Percentiles rank a stretch among this genome's conserved stretches.
Conservation (phyloP, 2,888 invertebrate species). For the Sarcophaga subvicina region DNA sequence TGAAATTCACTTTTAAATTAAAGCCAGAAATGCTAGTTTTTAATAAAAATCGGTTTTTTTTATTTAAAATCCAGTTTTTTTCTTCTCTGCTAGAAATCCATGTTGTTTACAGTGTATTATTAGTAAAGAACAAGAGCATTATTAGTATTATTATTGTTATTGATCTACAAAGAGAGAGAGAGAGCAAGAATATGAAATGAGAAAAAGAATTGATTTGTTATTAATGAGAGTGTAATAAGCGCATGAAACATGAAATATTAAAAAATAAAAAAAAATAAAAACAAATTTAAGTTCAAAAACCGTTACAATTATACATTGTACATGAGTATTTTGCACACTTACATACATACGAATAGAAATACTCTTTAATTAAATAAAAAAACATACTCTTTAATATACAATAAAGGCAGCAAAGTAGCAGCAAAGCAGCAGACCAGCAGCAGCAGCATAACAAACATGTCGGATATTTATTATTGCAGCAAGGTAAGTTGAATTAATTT, state of each 20-base stretch:
- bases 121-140: too few relatives aligned
- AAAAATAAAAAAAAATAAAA: too few relatives aligned
- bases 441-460: conserved; percentile 61
- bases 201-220: too few relatives aligned
- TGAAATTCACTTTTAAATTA: conserved; percentile 46
- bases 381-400: neutral
- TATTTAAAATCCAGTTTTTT: neutral
- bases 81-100: neutral
- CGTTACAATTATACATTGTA: conserved; percentile 1
- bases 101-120: neutral
- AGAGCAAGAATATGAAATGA: too few relatives aligned
- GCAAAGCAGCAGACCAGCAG: neutral
- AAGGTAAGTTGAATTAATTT: conserved; percentile 66
- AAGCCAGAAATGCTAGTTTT: neutral
- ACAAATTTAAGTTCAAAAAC: neutral
- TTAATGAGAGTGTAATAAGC: too few relatives aligned
- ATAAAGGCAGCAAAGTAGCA: neutral
- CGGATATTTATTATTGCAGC: conserved; percentile 73
- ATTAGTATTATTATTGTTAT: too few relatives aligned
- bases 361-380: neutral
- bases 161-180: too few relatives aligned
- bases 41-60: neutral
- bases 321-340: conserved; percentile 1
- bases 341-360: too few relatives aligned
- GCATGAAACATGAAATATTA: too few relatives aligned